Evolutionary conservation across 2,113 vertebrate species (phyloP).

Genomic region (Emydura subglobosa): DNA sequence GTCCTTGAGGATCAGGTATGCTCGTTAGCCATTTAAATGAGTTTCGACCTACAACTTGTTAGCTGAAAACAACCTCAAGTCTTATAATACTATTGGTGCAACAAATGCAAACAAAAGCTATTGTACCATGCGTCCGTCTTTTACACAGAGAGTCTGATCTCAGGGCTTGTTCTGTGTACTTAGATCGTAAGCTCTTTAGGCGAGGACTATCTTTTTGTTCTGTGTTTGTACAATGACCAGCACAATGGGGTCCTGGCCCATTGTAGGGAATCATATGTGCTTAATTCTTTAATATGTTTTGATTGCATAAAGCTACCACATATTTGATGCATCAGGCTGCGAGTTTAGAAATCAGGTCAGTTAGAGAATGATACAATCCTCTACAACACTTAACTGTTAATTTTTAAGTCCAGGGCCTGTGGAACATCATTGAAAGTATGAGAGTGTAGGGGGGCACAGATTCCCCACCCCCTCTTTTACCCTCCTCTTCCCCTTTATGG

Average conservation of each 20-base stretch:
- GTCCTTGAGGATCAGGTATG: too few relatives aligned
- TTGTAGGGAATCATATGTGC: accelerated
- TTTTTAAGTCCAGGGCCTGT: neutral
- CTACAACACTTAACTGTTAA: neutral
- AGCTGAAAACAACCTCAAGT: too few relatives aligned
- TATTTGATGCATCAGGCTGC: neutral
- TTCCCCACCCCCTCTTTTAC: neutral
- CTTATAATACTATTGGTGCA: neutral
- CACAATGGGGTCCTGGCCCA: neutral
- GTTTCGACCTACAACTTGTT: too few relatives aligned
- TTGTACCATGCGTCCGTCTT: neutral
- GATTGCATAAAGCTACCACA: neutral
- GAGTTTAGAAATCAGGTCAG: neutral
- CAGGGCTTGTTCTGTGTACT: neutral
- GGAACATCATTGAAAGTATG: neutral
- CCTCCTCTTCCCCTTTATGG: neutral
- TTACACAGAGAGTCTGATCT: neutral
- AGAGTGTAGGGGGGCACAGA: neutral
- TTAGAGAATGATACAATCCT: neutral
- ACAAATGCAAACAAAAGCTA: neutral
- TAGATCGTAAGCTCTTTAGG: neutral
- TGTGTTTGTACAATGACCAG: neutral
- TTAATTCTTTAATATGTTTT: neutral
- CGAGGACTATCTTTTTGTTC: neutral
- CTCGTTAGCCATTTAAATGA: too few relatives aligned